phyloP scores from a whole-genome alignment of 1,140 invertebrate species.

The Hormaphis cornu region DNA sequence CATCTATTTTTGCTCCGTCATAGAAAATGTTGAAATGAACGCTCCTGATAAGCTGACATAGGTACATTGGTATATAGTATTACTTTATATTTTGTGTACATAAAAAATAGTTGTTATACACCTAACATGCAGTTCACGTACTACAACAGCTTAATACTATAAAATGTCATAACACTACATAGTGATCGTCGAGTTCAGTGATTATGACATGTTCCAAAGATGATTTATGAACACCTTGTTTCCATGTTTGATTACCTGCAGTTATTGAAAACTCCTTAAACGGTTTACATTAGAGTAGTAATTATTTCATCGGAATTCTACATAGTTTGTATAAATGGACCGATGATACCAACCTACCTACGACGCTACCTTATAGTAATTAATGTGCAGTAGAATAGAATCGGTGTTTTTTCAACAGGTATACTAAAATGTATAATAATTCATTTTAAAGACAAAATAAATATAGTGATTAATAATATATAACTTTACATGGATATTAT shows the following conservation, averaged over 20 bases:
- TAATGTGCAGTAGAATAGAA: conserved; percentile 8
- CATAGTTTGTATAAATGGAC: conserved; percentile 17
- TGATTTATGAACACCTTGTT: conserved; percentile 17
- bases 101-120: neutral
- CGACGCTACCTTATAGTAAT: too few relatives aligned
- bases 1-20: too few relatives aligned
- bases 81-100: too few relatives aligned
- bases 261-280: conserved; percentile 30
- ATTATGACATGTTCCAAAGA: neutral
- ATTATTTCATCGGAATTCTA: conserved; percentile 15
- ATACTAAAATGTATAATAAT: conserved; percentile 4
- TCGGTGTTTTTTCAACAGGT: neutral
- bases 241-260: conserved; percentile 6
- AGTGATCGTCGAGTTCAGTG: neutral
- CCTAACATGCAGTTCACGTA: neutral
- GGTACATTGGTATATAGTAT: too few relatives aligned
- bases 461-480: conserved; percentile 14
- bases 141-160: too few relatives aligned
- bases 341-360: neutral
- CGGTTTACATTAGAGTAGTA: neutral
- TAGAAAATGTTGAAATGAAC: too few relatives aligned
- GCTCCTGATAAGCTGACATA: too few relatives aligned
- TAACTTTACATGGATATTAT: too few relatives aligned
- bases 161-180: too few relatives aligned
- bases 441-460: conserved; percentile 14